Evolutionary conservation across 2,888 invertebrate species (phyloP).

Genomic region (Salpingus planirostris): DNA sequence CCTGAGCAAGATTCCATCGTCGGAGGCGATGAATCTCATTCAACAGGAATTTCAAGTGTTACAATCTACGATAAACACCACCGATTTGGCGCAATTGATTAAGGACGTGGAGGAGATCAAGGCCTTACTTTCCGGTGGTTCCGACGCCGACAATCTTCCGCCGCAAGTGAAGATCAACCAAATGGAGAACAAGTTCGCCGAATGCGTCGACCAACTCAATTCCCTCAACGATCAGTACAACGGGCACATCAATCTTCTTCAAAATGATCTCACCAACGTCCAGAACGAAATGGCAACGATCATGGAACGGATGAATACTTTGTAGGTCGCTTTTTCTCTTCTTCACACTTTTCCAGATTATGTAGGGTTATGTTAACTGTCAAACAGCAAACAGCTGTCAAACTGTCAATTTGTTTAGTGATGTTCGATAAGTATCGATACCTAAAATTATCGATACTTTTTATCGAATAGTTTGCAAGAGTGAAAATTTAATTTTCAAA

Average conservation of each 20-base stretch:
- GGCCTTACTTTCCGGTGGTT: too few relatives aligned
- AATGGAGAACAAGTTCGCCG: conserved; percentile 25
- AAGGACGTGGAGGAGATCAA: too few relatives aligned
- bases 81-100: too few relatives aligned
- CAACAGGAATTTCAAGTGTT: conserved; percentile 1
- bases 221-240: conserved; percentile 34
- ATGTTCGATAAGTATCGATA: too few relatives aligned
- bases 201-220: conserved; percentile 28
- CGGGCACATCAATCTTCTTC: conserved; percentile 42
- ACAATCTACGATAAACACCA: background rate
- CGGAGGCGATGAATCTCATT: background rate
- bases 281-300: conserved; percentile 33
- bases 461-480: too few relatives aligned
- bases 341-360: too few relatives aligned
- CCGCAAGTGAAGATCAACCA: conserved; percentile 10
- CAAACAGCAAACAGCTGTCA: too few relatives aligned
- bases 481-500: too few relatives aligned
- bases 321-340: conserved; percentile 2
- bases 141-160: background rate
- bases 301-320: conserved; percentile 20
- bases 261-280: conserved; percentile 45
- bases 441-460: too few relatives aligned
- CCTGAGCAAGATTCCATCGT: background rate
- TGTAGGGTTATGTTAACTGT: too few relatives aligned
- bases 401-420: too few relatives aligned